A percentile compares a stretch with the other conserved stretches of the same genome.
These are phyloP conservation scores for Eolophus roseicapilla DNA, from an alignment of 2,113 vertebrate genomes.

Conservation along the genomic window DNA sequence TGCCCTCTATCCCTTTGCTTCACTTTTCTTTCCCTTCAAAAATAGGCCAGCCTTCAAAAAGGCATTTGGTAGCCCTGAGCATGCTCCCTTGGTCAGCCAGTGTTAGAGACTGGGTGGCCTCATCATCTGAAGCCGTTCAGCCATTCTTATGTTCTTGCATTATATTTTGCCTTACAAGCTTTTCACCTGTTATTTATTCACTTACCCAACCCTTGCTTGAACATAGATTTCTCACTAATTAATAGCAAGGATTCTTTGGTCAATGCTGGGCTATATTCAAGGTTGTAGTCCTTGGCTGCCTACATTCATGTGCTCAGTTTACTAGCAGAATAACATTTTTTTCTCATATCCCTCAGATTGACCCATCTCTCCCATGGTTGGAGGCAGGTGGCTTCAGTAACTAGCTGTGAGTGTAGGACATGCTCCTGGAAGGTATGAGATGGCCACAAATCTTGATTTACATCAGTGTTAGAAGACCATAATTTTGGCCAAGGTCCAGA, in stretches of 20 bases:
- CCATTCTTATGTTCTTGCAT: neutral
- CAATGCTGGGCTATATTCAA: neutral
- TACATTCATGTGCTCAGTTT: neutral
- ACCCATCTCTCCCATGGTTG: neutral
- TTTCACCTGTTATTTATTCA: neutral
- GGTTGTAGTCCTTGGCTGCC: neutral
- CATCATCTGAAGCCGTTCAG: fast-evolving
- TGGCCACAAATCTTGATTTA: neutral
- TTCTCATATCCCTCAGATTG: neutral
- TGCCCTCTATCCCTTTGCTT: neutral
- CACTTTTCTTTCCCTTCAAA: neutral
- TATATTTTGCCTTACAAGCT: neutral
- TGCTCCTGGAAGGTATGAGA: fast-evolving
- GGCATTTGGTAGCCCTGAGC: neutral
- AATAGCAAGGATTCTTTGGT: neutral
- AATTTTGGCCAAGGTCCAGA: neutral
- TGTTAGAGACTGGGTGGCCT: neutral
- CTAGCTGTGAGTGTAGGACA: neutral
- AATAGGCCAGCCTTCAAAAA: neutral
- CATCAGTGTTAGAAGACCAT: neutral
- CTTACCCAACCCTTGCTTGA: neutral
- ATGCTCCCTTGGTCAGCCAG: fast-evolving
- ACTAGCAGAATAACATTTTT: neutral
- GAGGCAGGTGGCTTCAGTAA: neutral
- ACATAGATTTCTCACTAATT: neutral